Conservation (phyloP, 2,888 invertebrate genomes). For the Palloptera scutellata region DNA sequence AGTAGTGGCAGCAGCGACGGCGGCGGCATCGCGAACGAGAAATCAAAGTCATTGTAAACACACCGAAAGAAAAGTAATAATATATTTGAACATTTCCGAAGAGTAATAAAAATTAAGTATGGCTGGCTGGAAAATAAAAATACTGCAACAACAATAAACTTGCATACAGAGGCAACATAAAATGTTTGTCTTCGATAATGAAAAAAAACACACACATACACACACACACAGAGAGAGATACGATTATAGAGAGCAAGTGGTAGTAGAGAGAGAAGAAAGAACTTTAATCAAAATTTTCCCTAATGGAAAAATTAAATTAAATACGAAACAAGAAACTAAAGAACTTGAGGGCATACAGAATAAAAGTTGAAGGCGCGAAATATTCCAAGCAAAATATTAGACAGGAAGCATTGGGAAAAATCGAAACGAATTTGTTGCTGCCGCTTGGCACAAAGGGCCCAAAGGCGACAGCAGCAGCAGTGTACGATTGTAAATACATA, state of each 20-base stretch:
- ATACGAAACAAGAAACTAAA: background rate
- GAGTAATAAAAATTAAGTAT: background rate
- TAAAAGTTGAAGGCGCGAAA: background rate
- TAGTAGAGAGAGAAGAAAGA: too few relatives aligned
- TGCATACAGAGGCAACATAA: too few relatives aligned
- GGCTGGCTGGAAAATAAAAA: background rate
- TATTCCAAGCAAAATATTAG: too few relatives aligned
- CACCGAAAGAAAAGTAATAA: too few relatives aligned
- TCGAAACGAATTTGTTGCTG: background rate
- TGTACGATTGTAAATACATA: constrained; percentile 19
- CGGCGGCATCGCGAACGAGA: background rate
- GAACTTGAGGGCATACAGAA: background rate
- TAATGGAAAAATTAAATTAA: constrained; percentile 10
- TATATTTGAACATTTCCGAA: background rate
- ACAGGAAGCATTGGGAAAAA: constrained; percentile 2
- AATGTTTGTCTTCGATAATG: too few relatives aligned
- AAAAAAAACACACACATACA: background rate
- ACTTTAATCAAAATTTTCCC: constrained; percentile 3
- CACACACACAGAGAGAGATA: background rate
- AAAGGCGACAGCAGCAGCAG: constrained; percentile 12
- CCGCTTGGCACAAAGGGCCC: background rate
- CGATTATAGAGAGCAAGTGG: background rate
- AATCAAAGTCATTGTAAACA: background rate
- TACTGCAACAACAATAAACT: too few relatives aligned
- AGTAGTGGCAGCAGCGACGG: background rate